Percentiles rank a stretch among this genome's conserved stretches.
Conservation (phyloP, 2,113 vertebrate genomes). For the Eleginops maclovinus region DNA sequence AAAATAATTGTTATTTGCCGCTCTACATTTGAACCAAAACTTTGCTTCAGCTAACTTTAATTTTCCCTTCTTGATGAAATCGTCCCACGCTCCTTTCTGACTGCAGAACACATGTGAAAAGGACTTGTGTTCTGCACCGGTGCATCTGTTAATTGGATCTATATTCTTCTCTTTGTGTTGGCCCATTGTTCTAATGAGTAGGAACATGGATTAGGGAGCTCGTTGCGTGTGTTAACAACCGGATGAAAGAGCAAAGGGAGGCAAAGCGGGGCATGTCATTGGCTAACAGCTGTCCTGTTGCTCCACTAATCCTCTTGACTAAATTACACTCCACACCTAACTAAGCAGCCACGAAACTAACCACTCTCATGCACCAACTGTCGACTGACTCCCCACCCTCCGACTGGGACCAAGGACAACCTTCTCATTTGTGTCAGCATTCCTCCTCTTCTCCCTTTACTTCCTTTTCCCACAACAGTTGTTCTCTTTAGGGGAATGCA, state of each 20-base stretch:
- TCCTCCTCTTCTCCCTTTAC: constrained; percentile 68
- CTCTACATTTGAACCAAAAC: not conserved
- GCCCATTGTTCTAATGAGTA: constrained; percentile 80
- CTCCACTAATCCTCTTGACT: constrained; percentile 83
- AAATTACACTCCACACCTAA: constrained; percentile 84
- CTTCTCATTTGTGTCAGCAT: constrained; percentile 83
- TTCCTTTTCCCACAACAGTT: constrained; percentile 77
- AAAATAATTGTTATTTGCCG: no score
- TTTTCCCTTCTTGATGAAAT: constrained; percentile 19
- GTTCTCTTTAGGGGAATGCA: constrained; percentile 46
- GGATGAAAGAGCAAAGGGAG: constrained; percentile 81
- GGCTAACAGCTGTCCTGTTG: constrained; percentile 82
- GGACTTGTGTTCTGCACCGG: constrained; percentile 63
- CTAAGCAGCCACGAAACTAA: constrained; percentile 75
- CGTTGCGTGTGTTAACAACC: constrained; percentile 79
- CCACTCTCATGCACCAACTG: constrained; percentile 79
- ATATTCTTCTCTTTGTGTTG: constrained; percentile 70
- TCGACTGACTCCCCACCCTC: constrained; percentile 63
- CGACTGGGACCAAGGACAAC: constrained; percentile 63
- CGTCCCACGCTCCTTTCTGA: constrained; percentile 28
- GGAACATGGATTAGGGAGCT: constrained; percentile 82
- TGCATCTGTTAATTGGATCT: constrained; percentile 78
- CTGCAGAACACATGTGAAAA: constrained; percentile 54
- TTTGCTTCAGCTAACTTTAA: not conserved
- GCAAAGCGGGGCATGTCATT: constrained; percentile 77